Base-by-base conservation (phyloP, 1,140 invertebrate species). In the Coenobita brevimanus region DNA sequence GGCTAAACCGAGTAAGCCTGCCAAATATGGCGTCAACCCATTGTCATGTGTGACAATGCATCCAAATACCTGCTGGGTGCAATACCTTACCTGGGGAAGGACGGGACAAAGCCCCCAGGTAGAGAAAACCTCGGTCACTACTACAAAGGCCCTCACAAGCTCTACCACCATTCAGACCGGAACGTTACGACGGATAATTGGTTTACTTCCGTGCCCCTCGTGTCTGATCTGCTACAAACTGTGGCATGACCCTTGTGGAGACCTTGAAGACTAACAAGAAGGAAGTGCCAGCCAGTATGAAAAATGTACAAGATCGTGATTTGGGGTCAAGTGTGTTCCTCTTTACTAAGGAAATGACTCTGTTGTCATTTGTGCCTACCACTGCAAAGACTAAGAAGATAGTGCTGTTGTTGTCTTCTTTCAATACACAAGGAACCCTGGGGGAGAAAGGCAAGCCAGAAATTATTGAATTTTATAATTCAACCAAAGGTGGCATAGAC, bases 1-100 rank as follows among this genome's bases (percentile, higher is more conserved):
- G n/a, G n/a, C n/a, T n/a, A n/a, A n/a, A n/a, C n/a, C n/a, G n/a
- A n/a, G n/a, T n/a, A n/a, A n/a, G n/a, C n/a, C n/a, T n/a, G n/a
- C n/a, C n/a, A n/a, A n/a, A 78, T 92, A 91, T 88, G 92, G 91
- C 0, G 90, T 92, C 78, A 92, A n/a, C n/a, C n/a, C n/a, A n/a
- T n/a, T n/a, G n/a, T 91, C 84, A 81, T 92, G 46, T 41, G 41
- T 86, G 89, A 90, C 83, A 50, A 62, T 2, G 50, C 81, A 24
- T 69, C 15, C 21, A 79, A 88, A 43, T 84, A 46, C 75, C 54
- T 83, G 89, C 88, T 80, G 36, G 60, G 4, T 69, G n/a, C 3
- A 60, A 90, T 79, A 17, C 90, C 90, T 1, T 91, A 91, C 73
- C 69, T 81, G 38, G 87, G 89, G 43, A 91, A 88, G 36, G 17